A percentile compares a stretch with the other conserved stretches of the same genome.
These are phyloP conservation scores for Ennomos quercinarius DNA, from an alignment of 2,888 invertebrate species.

Conservation along the genomic window DNA sequence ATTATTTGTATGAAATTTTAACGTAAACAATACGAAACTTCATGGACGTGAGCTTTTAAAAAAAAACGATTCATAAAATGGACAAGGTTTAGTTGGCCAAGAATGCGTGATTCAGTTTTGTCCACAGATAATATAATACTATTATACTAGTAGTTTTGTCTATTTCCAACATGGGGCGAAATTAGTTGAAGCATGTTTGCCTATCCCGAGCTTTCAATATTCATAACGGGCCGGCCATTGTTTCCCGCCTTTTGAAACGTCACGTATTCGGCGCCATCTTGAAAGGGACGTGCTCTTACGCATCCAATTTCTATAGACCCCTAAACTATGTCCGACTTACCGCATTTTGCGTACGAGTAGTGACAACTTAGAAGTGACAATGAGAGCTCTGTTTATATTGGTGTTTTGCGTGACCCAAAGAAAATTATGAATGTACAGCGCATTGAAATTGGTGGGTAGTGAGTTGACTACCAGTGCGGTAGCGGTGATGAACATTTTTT, in stretches of 20 bases:
- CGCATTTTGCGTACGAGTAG: conserved; percentile 39
- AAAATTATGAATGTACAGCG: conserved; percentile 75
- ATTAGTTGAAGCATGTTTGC: conserved; percentile 64
- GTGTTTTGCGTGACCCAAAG: conserved; percentile 75
- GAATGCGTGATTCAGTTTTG: conserved; percentile 36
- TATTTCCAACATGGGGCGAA: conserved; percentile 54
- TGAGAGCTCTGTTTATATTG: conserved; percentile 56
- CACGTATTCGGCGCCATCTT: conserved; percentile 80
- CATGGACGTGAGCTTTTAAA: too few species aligned
- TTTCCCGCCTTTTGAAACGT: conserved; percentile 74
- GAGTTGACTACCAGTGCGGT: conserved; percentile 58
- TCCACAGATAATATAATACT: too few species aligned
- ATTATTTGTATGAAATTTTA: too few species aligned
- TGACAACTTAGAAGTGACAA: too few species aligned
- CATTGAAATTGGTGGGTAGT: conserved; percentile 64
- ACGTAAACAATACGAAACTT: too few species aligned
- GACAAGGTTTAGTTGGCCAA: too few species aligned
- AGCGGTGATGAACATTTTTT: conserved; percentile 58
- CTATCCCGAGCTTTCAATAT: conserved; percentile 75
- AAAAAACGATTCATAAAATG: too few species aligned
- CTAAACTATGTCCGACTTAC: conserved; percentile 46
- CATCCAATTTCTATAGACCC: conserved; percentile 63
- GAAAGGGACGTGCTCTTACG: conserved; percentile 73
- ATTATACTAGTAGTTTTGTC: too few species aligned
- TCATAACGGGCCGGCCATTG: conserved; percentile 79